Evolutionary conservation across 2,797 vertebrate species (phyloP).

Genomic region (Helostoma temminkii): DNA sequence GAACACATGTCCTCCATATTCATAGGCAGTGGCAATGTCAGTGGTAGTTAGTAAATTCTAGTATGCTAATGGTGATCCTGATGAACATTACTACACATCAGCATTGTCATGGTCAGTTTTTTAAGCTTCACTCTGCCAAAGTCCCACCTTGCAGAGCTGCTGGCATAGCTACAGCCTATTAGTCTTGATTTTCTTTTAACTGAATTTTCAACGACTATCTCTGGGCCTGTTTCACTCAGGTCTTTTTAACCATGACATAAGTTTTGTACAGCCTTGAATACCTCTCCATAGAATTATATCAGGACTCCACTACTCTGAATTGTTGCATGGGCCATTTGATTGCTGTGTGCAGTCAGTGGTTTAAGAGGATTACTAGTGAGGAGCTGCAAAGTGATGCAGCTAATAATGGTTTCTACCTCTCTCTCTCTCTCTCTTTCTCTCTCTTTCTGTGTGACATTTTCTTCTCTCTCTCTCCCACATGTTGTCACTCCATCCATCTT

Average conservation of each 20-base stretch:
- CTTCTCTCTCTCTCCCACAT: not conserved
- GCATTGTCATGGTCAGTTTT: not conserved
- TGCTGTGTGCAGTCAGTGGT: conserved; percentile 29
- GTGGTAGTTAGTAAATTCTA: not conserved
- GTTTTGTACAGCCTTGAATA: conserved; percentile 18
- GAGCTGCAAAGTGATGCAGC: conserved; percentile 33
- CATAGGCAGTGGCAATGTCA: too few species aligned
- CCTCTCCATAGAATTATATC: conserved; percentile 9
- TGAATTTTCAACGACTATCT: conserved; percentile 7
- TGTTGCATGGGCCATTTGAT: conserved; percentile 24
- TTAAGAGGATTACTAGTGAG: conserved; percentile 60
- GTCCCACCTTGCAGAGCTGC: too few species aligned
- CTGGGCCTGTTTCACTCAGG: conserved; percentile 9
- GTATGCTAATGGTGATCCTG: not conserved
- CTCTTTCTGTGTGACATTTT: too few species aligned
- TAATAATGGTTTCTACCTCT: conserved; percentile 54
- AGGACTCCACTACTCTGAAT: conserved; percentile 26
- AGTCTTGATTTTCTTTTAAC: too few species aligned
- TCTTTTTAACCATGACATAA: not conserved
- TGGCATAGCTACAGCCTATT: conserved; percentile 3
- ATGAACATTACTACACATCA: not conserved
- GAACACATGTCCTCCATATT: too few species aligned
- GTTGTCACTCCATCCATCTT: conserved; percentile 38
- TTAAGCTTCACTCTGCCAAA: not conserved
- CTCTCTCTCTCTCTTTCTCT: conserved; percentile 18